Conservation (phyloP, 2,113 vertebrate species). For the Microcebus griseorufus region DNA sequence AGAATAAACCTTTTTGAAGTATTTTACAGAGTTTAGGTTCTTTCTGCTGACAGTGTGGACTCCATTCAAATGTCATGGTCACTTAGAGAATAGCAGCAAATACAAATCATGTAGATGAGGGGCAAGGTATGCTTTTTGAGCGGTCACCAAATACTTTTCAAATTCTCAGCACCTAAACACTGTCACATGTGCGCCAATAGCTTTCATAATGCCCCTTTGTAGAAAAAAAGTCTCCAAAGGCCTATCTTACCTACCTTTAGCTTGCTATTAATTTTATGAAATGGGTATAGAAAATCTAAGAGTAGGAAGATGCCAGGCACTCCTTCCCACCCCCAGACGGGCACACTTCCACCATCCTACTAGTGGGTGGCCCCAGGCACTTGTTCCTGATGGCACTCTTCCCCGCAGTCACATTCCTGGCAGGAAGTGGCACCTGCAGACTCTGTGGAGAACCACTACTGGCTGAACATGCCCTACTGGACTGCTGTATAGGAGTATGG, state of each 20-base stretch:
- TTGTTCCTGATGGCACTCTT: background rate
- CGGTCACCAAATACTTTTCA: background rate
- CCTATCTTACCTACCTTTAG: background rate
- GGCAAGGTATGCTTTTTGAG: background rate
- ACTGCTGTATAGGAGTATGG: background rate
- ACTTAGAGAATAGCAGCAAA: background rate
- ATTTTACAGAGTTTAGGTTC: too few relatives aligned
- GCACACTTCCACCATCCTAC: background rate
- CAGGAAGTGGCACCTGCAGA: background rate
- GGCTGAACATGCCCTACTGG: background rate
- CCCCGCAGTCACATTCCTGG: background rate
- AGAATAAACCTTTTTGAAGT: too few relatives aligned
- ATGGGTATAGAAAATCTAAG: background rate
- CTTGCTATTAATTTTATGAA: slow-evolving; percentile 9
- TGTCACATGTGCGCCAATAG: background rate
- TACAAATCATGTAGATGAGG: background rate
- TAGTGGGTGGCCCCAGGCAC: background rate
- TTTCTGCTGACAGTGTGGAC: background rate
- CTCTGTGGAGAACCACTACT: background rate
- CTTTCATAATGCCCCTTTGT: background rate
- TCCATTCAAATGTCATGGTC: background rate
- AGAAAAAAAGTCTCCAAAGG: background rate
- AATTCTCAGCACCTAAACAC: background rate
- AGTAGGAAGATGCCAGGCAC: background rate
- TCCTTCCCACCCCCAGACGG: background rate